These are phyloP conservation scores for Dilophus febrilis DNA, from an alignment of 2,888 invertebrate genomes.

Conservation along the genomic window DNA sequence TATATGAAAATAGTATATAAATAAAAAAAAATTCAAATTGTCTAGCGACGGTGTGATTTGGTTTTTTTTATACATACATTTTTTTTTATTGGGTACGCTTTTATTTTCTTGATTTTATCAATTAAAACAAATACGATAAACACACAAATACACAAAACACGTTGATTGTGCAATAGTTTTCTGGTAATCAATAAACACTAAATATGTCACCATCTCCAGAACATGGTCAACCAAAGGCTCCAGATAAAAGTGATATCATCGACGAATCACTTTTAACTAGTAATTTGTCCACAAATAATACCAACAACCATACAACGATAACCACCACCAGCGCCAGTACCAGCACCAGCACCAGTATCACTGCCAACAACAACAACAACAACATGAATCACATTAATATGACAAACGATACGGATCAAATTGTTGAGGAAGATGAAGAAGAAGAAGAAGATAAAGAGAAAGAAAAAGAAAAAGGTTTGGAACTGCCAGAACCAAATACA, in stretches of 20 bases:
- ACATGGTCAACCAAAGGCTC: constrained; percentile 59
- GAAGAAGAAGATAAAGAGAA: not conserved
- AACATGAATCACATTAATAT: not conserved
- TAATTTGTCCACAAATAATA: not conserved
- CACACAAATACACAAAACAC: not conserved
- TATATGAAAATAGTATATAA: not conserved
- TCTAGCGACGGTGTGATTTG: not conserved
- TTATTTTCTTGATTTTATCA: not conserved
- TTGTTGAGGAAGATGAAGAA: too few species aligned
- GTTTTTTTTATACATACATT: too few species aligned
- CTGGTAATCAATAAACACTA: constrained; percentile 20
- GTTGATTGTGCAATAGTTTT: not conserved
- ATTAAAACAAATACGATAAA: not conserved
- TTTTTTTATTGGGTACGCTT: too few species aligned
- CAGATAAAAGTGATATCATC: constrained; percentile 39
- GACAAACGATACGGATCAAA: too few species aligned
- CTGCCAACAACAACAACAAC: constrained; percentile 1
- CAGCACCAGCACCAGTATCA: too few species aligned
- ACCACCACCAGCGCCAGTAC: too few species aligned
- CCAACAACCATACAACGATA: not conserved
- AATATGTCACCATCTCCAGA: constrained; percentile 67
- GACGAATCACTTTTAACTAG: not conserved
- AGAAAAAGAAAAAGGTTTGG: not conserved
- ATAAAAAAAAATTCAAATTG: not conserved
- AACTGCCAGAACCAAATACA: not conserved